Evolutionary conservation across 1,140 invertebrate species (phyloP).

Genomic region (Conus ventricosus): DNA sequence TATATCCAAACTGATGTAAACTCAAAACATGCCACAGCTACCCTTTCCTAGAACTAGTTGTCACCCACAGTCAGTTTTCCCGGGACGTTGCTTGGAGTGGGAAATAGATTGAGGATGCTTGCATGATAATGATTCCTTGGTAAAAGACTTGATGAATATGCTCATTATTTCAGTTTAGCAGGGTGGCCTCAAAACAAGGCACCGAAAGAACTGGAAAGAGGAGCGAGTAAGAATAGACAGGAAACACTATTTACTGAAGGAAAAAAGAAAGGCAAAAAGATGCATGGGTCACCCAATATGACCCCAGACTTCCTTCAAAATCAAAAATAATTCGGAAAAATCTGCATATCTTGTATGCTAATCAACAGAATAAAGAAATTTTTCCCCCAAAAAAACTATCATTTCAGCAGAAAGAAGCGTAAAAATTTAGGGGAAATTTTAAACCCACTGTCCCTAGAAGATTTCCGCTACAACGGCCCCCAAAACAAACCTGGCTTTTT

Average conservation of each 20-base stretch:
- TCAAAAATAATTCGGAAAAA: background rate
- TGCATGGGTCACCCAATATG: background rate
- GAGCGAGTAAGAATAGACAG: no score
- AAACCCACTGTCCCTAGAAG: background rate
- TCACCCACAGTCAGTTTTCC: background rate
- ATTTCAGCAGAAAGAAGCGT: background rate
- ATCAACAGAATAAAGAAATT: background rate
- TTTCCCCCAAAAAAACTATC: background rate
- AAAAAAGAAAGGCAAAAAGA: background rate
- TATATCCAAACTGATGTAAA: background rate
- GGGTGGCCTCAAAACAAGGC: background rate
- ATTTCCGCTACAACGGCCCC: background rate
- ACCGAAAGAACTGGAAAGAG: no score
- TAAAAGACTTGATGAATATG: background rate
- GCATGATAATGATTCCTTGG: background rate
- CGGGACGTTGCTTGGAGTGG: background rate
- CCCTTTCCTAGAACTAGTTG: background rate
- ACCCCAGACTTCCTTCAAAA: background rate
- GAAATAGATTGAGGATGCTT: background rate
- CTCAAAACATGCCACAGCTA: conserved; percentile 8
- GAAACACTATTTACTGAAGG: background rate
- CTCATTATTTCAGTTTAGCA: background rate
- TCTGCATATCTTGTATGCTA: background rate
- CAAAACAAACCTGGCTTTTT: background rate
- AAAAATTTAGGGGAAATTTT: background rate